Evolutionary conservation across 1,140 invertebrate genomes (phyloP), one percentile per base, ranked within the genome.

Genomic region (Camponotus floridanus): DNA sequence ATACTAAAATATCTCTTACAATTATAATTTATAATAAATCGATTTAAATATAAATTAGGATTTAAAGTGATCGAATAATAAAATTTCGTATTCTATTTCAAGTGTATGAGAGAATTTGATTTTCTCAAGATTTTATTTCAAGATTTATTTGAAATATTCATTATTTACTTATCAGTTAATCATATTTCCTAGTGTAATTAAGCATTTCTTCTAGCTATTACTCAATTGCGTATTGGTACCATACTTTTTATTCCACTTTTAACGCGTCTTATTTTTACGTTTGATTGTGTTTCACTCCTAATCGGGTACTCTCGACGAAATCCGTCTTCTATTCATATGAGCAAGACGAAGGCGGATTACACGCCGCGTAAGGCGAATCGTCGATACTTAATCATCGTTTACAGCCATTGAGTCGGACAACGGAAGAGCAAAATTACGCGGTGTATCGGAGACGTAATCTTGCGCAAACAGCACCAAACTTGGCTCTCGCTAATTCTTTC

Each of bases 301-400:
- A 81, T 83, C 79, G 68, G 55, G 67, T 5, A 51, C 51, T 84
- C 64, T 76, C 55, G 45, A 21, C 64, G 26, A 81, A 59, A 86
- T 79, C 64, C 42, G n/a, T 70, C 62, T 86, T 70, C 31, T 85
- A 81, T 85, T 85, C 76, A 86, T 55, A 86, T 86, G 31, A 26
- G 42, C 39, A 31, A 61, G 55, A 83, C 68, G 68, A 83, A 74
- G 79, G 68, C 68, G 68, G 79, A 73, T 83, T 83, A 83, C 67
- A 26, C 57, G 39, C 39, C 68, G n/a, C 55, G 79, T 81, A 80
- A 80, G 76, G 78, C 65, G 51, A 83, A 74, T 83, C 79, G 68
- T 83, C 55, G 79, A 83, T 83, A 83, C 79, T 83, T 83, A 83
- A 83, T 83, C 68, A 83, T 83, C 79, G 55, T 83, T 83, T 83